These are phyloP conservation scores for Sula dactylatra DNA, from an alignment of 2,113 vertebrate genomes.

Conservation along the genomic window DNA sequence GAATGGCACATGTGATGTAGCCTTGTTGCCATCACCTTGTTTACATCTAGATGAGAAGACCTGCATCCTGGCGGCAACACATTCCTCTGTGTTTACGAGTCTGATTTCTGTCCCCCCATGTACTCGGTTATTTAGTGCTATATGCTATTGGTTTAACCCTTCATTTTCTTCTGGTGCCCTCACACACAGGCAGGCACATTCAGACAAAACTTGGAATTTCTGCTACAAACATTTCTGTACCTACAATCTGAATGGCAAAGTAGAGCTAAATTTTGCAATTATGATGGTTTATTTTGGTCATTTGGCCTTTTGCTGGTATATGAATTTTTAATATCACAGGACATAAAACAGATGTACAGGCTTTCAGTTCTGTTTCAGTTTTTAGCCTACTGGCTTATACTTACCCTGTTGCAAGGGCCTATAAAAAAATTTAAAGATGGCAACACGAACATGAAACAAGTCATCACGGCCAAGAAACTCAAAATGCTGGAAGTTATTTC, in stretches of 20 bases:
- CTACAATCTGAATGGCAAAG: neutral
- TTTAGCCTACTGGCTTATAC: neutral
- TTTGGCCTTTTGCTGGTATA: neutral
- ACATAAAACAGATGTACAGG: neutral
- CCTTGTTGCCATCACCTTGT: neutral
- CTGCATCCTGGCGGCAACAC: neutral
- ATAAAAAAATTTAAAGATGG: neutral
- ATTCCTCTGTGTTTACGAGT: neutral
- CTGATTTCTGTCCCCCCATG: neutral
- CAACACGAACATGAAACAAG: neutral
- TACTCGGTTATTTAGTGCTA: neutral
- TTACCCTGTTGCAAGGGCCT: neutral
- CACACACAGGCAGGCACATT: neutral
- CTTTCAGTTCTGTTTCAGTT: neutral
- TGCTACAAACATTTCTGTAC: neutral
- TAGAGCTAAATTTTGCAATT: neutral
- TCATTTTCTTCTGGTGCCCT: neutral
- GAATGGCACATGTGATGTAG: neutral
- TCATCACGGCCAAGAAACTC: neutral
- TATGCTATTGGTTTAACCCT: neutral
- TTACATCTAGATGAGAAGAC: neutral
- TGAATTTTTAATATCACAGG: neutral
- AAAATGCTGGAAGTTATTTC: neutral
- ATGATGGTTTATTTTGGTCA: neutral
- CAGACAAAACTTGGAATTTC: neutral